phyloP scores from a whole-genome alignment of 1,140 invertebrate species.

The Liolophura sinensis region DNA sequence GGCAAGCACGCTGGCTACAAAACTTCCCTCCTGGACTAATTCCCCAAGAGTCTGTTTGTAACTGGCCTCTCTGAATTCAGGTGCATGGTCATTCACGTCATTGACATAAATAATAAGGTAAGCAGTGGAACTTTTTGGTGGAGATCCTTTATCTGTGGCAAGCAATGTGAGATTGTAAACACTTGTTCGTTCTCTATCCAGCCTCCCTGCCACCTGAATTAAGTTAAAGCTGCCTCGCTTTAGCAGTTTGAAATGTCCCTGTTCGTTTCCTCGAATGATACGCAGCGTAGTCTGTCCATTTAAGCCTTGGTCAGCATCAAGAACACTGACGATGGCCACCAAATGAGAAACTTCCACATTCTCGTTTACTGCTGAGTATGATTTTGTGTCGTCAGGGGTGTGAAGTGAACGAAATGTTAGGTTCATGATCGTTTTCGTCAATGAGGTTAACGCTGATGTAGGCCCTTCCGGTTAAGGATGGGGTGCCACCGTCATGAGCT shows the following conservation, averaged over 20 bases:
- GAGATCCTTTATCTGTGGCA: slow-evolving; percentile 75
- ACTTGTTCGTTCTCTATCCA: slow-evolving; percentile 85
- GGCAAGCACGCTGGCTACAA: slow-evolving; percentile 73
- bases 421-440: slow-evolving; percentile 91
- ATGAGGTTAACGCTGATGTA: slow-evolving; percentile 93
- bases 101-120: slow-evolving; percentile 87
- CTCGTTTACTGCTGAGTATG: slow-evolving; percentile 89
- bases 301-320: slow-evolving; percentile 85
- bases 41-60: slow-evolving; percentile 92
- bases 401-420: slow-evolving; percentile 88
- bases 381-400: slow-evolving; percentile 71
- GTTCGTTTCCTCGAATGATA: slow-evolving; percentile 82
- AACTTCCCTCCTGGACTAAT: slow-evolving; percentile 80
- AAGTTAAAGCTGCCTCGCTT: slow-evolving; percentile 23
- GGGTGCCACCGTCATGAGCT: slow-evolving; percentile 88
- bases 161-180: slow-evolving; percentile 87
- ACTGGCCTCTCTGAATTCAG: slow-evolving; percentile 84
- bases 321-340: slow-evolving; percentile 90
- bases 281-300: slow-evolving; percentile 86
- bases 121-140: slow-evolving; percentile 84
- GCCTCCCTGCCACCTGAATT: slow-evolving; percentile 64
- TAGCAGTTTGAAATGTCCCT: slow-evolving; percentile 80
- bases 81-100: slow-evolving; percentile 93
- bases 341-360: slow-evolving; percentile 84
- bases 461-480: slow-evolving; percentile 86